These are phyloP conservation scores for Saturnia pavonia DNA, from an alignment of 2,888 invertebrate genomes.

Conservation along the genomic window DNA sequence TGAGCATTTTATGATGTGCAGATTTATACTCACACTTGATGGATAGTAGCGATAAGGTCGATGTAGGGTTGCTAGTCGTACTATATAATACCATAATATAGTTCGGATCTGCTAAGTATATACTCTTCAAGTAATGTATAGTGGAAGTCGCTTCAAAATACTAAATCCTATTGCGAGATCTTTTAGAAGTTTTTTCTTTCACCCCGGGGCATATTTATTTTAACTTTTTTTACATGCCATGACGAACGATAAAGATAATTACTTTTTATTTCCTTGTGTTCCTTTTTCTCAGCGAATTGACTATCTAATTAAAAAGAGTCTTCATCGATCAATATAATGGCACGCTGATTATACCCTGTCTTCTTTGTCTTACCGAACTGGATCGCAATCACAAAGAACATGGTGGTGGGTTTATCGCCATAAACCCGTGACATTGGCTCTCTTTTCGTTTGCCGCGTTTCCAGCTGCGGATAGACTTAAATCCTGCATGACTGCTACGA, in stretches of 20 bases:
- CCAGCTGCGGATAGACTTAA: too few relatives aligned
- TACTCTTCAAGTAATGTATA: not conserved
- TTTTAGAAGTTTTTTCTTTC: conserved; percentile 33
- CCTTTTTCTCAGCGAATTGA: not conserved
- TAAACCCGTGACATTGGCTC: too few relatives aligned
- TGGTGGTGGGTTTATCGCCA: too few relatives aligned
- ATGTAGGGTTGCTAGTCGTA: too few relatives aligned
- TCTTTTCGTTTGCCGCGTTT: too few relatives aligned
- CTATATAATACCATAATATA: too few relatives aligned
- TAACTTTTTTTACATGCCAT: not conserved
- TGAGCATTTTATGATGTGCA: not conserved
- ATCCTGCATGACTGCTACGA: too few relatives aligned
- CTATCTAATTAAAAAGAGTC: conserved; percentile 1
- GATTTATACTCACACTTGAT: not conserved
- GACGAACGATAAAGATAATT: conserved; percentile 10
- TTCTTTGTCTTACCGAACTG: too few relatives aligned
- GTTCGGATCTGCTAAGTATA: too few relatives aligned
- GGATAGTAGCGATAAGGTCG: not conserved
- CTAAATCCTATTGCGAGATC: conserved; percentile 42
- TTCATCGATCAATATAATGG: not conserved
- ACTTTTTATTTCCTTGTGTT: conserved; percentile 6
- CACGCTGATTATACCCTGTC: too few relatives aligned
- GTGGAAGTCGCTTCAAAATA: conserved; percentile 38
- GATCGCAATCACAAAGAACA: too few relatives aligned
- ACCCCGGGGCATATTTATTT: conserved; percentile 5